Evolutionary conservation across 2,113 vertebrate species (phyloP).

Genomic region (Recurvirostra avosetta): DNA sequence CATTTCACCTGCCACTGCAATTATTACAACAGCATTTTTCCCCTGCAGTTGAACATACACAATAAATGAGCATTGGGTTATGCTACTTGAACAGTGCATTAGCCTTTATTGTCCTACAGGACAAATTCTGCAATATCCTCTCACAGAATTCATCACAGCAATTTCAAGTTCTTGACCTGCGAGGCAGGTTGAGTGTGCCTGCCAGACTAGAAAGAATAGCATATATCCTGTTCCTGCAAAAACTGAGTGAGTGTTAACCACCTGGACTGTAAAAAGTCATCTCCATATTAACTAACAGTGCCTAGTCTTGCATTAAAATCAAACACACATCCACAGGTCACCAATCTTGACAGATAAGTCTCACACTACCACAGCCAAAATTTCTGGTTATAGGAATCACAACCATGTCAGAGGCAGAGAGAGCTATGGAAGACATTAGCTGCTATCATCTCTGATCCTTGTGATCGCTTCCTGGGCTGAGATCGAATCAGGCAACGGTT

Average conservation of each 20-base stretch:
- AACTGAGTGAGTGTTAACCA: background rate
- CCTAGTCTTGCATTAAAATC: background rate
- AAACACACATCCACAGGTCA: background rate
- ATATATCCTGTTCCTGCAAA: background rate
- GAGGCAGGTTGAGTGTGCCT: background rate
- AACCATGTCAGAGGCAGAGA: background rate
- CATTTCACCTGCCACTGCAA: background rate
- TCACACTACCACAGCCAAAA: background rate
- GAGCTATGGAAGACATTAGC: background rate
- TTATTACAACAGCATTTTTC: conserved; percentile 1
- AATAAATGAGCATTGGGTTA: background rate
- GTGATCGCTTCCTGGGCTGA: background rate
- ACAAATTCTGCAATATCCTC: background rate
- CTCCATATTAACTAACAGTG: background rate
- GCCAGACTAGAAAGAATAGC: background rate
- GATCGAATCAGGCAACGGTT: background rate
- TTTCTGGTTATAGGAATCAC: background rate
- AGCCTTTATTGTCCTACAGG: background rate
- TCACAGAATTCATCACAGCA: background rate
- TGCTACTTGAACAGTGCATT: background rate
- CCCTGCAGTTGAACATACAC: background rate
- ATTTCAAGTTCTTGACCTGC: background rate
- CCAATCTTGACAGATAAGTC: background rate
- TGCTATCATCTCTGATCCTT: background rate
- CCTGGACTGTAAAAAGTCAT: background rate